These are phyloP conservation scores for Andricus quercusramuli DNA, from an alignment of 2,888 invertebrate species.

Conservation along the genomic window DNA sequence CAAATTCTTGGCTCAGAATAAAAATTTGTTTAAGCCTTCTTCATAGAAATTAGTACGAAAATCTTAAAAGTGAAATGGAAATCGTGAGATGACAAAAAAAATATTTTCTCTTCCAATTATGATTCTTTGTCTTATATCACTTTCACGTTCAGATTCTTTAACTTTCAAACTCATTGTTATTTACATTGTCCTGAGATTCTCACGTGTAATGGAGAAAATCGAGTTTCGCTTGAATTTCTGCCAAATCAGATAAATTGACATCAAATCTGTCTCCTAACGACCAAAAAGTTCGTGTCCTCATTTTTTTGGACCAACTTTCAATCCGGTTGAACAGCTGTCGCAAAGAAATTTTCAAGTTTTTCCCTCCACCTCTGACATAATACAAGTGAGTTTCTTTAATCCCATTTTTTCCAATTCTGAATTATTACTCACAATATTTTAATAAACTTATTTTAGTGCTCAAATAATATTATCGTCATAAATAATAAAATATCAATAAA, in stretches of 20 bases:
- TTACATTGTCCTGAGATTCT: constrained; percentile 17
- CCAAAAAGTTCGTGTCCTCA: neutral
- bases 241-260: neutral
- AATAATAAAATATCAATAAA: neutral
- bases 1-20: too few relatives aligned
- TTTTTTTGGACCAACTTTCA: constrained; percentile 11
- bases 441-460: too few relatives aligned
- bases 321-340: constrained; percentile 5
- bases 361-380: constrained; percentile 14
- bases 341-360: neutral
- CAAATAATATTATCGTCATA: too few relatives aligned
- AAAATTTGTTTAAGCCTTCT: too few relatives aligned
- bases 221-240: neutral
- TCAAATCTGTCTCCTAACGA: neutral
- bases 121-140: constrained; percentile 23
- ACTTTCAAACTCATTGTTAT: constrained; percentile 31
- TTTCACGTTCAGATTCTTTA: constrained; percentile 11
- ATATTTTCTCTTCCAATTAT: constrained; percentile 6
- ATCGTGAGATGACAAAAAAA: neutral
- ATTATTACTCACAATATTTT: neutral
- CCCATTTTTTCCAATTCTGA: neutral
- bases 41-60: too few relatives aligned
- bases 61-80: constrained; percentile 3
- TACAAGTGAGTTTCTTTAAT: neutral
- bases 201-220: constrained; percentile 5